Percentiles rank a stretch among this genome's conserved stretches.
Conservation (phyloP, 2,113 vertebrate genomes). For the Dromas ardeola region DNA sequence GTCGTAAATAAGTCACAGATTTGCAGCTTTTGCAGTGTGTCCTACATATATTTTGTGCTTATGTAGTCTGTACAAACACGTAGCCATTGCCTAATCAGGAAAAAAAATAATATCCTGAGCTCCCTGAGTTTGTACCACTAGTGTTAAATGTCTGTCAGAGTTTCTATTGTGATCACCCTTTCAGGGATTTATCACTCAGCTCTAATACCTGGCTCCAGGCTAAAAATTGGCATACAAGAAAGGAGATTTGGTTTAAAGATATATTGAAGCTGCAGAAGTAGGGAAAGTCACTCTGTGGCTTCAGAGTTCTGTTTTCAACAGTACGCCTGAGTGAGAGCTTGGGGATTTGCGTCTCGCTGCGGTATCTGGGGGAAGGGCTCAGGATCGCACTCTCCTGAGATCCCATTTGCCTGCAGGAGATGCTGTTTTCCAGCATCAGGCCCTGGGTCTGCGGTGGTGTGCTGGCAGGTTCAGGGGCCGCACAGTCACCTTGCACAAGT, state of each 20-base stretch:
- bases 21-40: not conserved
- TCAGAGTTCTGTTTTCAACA: not conserved
- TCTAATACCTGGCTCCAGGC: conserved; percentile 71
- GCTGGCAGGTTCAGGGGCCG: not conserved
- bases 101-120: not conserved
- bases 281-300: not conserved
- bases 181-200: conserved; percentile 74
- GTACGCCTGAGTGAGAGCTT: not conserved
- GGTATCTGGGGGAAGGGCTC: not conserved
- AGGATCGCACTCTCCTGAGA: fast-evolving
- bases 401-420: not conserved
- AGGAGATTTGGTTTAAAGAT: conserved; percentile 63
- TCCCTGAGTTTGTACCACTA: conserved; percentile 21
- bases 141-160: conserved; percentile 65
- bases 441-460: not conserved
- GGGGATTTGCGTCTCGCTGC: not conserved
- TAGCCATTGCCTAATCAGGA: not conserved
- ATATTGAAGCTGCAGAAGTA: conserved; percentile 13
- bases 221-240: conserved; percentile 64
- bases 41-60: not conserved
- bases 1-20: not conserved
- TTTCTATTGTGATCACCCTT: conserved; percentile 62
- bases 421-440: not conserved
- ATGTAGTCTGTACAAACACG: not conserved
- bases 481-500: not conserved